Evolutionary conservation across 2,113 vertebrate genomes (phyloP).

Genomic region (Gavia stellata): DNA sequence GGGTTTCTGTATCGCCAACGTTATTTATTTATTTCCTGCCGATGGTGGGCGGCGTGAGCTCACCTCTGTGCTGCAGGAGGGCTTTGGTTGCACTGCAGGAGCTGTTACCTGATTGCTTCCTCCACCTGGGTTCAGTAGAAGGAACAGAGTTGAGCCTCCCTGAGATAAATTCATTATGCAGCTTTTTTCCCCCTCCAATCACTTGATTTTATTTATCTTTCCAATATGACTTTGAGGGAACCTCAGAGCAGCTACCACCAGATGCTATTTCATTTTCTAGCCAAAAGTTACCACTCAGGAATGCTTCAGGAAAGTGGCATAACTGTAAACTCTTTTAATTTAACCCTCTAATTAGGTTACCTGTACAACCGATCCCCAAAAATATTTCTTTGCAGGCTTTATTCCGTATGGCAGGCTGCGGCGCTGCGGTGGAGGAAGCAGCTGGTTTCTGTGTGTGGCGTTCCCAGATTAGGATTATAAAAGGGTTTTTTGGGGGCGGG

Average conservation of each 20-base stretch:
- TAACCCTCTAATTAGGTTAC: not conserved
- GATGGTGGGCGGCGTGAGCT: not conserved
- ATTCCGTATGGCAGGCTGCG: not conserved
- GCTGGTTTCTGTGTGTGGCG: not conserved
- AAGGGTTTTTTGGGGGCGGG: constrained; percentile 13
- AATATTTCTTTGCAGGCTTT: not conserved
- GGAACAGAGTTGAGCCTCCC: not conserved
- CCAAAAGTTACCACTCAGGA: not conserved
- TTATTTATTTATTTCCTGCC: not conserved
- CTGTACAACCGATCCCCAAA: not conserved
- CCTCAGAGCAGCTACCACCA: not conserved
- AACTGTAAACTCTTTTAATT: not conserved
- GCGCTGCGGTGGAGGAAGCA: constrained; percentile 18
- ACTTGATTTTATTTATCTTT: not conserved
- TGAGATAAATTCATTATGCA: not conserved
- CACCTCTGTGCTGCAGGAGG: not conserved
- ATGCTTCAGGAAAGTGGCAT: not conserved
- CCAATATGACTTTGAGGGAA: not conserved
- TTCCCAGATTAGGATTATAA: constrained; percentile 48
- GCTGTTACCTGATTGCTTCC: not conserved
- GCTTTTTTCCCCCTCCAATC: not conserved
- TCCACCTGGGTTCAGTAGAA: not conserved
- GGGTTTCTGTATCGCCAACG: not conserved
- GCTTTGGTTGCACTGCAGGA: not conserved
- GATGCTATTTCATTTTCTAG: not conserved